Evolutionary conservation across 2,888 invertebrate genomes (phyloP), one percentile per base, ranked within the genome.

Genomic region (Nasonia oneida): DNA sequence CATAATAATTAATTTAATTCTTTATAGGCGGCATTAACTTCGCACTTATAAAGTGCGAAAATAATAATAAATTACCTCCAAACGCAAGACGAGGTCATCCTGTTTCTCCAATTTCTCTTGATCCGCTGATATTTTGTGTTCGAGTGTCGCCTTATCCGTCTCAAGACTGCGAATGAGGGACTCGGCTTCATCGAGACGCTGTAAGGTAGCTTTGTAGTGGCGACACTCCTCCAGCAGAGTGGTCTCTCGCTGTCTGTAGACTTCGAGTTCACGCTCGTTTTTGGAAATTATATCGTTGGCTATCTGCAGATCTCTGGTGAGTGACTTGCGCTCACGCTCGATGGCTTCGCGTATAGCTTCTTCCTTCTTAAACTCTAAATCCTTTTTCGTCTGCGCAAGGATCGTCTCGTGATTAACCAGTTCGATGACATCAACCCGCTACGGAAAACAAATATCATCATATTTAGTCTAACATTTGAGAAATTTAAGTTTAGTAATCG

Each of bases 331-430:
- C 84, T 95, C 95, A 67, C 94, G 94, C 84, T 95, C 95, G 0
- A 96, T 92, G 0, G 95, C 94, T 81, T 93, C 91, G 39, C 92
- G 93, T 14, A 95, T 90, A 1, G 94, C 94, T 37, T 94, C 93
- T 84, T 95, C 95, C 86, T 94, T 95, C 88, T 96, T 96, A 74
- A 94, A 93, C 89, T 95, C 95, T 39, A 95, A 94, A 84, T 96
- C 96, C 88, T 96, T 95, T 83, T 95, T 96, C 50, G 96, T 94
- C 91, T 96, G 96, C 88, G 95, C 94, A 39, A 97, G 92, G 70
- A 96, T 95, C 0, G 95, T 94, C 89, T 96, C 96, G 90, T 96
- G 96, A 87, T 94, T 95, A 4, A 94, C 92, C 57, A 96, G 93
- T 89, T 96, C 95, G 89, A 95, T 96, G 87, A 95, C 94, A 89